Evolutionary conservation across 2,797 vertebrate species (phyloP), one percentile per base, ranked within the genome.

Genomic region (Botia almorhae): DNA sequence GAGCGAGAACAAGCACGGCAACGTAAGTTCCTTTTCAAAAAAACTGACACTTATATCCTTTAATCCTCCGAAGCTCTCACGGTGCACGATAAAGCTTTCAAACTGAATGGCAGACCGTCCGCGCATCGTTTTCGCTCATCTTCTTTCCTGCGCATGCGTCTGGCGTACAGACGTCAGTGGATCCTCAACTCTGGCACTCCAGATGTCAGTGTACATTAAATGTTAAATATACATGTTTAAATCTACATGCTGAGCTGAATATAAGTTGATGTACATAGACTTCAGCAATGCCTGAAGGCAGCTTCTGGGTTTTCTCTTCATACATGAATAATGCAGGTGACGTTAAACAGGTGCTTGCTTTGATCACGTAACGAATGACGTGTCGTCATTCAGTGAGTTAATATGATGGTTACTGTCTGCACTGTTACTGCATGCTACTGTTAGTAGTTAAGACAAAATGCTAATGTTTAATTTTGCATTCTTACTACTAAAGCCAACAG

Each of bases 291-390:
- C 36, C 69, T 65, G 19, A 53, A 10, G 69, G 53, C 43, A 60
- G 17, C 63, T 43, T 55, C 14, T 17, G 19, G 33, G 48, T 46
- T 61, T 51, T 14, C 23, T 61, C n/a, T 71, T 78, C 29, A 17
- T 63, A 13, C 26, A 78, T 39, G 2, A 33, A 50, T 60, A 69
- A 21, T 50, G 17, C 23, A 69, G 39, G 67, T 69, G 53, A 78
- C 21, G 46, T 76, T 65, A 71, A 64, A 13, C 46, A 46, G 19
- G 21, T 72, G 58, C 16, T 56, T 64, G 39, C 36, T 23, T n/a
- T 36, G 68, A 26, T 64, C 76, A 71, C 58, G 23, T 26, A 26
- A 26, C 23, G 23, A 26, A 26, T 26, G 23, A 2, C 46, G 51
- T 71, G 56, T n/a, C 51, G 29, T 1, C 56, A 77, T 69, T 48